Percentiles rank a stretch among this genome's conserved stretches.
Evolutionary conservation across 2,797 vertebrate genomes (phyloP).

Genomic region (Amblyraja radiata): DNA sequence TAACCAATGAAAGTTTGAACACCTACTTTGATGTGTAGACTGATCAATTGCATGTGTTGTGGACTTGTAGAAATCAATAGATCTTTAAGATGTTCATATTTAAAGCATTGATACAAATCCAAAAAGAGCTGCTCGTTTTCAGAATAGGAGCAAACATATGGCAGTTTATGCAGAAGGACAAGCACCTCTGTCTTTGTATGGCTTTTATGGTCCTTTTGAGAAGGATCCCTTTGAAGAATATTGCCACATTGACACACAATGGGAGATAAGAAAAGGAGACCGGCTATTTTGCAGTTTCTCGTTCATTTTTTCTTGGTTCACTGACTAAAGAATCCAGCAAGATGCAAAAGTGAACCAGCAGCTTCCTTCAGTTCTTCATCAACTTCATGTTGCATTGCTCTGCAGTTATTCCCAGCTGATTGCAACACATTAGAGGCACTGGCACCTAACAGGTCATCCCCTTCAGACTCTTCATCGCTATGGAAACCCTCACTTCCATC

Average conservation of each 20-base stretch:
- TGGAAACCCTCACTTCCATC: conserved; percentile 86
- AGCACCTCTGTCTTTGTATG: conserved; percentile 78
- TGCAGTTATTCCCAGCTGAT: conserved; percentile 43
- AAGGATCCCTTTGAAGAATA: conserved; percentile 68
- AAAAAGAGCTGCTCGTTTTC: background rate
- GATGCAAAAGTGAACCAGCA: conserved; percentile 89
- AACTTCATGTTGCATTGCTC: conserved; percentile 69
- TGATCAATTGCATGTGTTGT: conserved; percentile 25
- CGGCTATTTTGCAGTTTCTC: conserved; percentile 84
- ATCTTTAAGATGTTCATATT: conserved; percentile 7
- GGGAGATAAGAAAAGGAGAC: conserved; percentile 41
- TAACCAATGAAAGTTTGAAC: conserved; percentile 27
- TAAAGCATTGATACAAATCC: background rate
- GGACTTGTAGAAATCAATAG: background rate
- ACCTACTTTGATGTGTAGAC: background rate
- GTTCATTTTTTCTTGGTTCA: conserved; percentile 76
- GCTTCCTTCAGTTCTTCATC: conserved; percentile 97
- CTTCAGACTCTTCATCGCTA: conserved; percentile 89
- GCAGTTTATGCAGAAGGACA: conserved; percentile 19
- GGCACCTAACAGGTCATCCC: conserved; percentile 62
- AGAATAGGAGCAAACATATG: conserved; percentile 31
- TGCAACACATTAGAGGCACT: conserved; percentile 48
- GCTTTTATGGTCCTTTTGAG: conserved; percentile 93
- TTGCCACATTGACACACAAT: conserved; percentile 61
- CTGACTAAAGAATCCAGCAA: conserved; percentile 87